A percentile compares a stretch with the other conserved stretches of the same genome.
These are phyloP conservation scores for Lophius piscatorius DNA, from an alignment of 2,113 vertebrate genomes.

Conservation along the genomic window DNA sequence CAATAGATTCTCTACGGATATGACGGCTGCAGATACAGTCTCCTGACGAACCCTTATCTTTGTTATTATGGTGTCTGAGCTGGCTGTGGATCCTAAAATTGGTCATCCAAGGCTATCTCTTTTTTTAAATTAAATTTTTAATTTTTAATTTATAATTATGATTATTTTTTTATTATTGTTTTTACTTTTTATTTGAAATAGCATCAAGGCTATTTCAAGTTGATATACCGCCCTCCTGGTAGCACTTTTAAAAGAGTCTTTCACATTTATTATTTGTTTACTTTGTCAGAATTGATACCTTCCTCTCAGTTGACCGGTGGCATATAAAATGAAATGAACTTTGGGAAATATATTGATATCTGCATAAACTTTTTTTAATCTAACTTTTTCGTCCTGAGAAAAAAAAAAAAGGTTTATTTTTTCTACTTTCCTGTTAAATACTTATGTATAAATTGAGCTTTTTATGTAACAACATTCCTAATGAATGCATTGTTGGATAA, in stretches of 20 bases:
- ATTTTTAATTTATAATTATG: too few relatives aligned
- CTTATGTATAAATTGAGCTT: neutral
- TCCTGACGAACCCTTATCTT: slow-evolving; percentile 52
- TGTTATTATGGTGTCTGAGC: slow-evolving; percentile 50
- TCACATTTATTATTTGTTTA: slow-evolving; percentile 55
- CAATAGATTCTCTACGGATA: slow-evolving; percentile 36
- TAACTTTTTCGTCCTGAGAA: neutral
- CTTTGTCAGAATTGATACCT: slow-evolving; percentile 27
- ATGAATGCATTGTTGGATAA: neutral
- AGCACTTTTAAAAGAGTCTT: slow-evolving; percentile 44
- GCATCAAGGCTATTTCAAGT: slow-evolving; percentile 37
- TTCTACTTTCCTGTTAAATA: neutral
- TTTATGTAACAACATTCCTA: neutral
- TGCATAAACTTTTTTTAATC: neutral
- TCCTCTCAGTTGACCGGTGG: slow-evolving; percentile 24
- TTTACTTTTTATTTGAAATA: too few relatives aligned
- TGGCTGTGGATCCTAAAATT: slow-evolving; percentile 56
- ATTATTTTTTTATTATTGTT: too few relatives aligned
- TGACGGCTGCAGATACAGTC: slow-evolving; percentile 25
- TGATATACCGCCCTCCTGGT: slow-evolving; percentile 42
- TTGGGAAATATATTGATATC: neutral
- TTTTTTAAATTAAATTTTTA: too few relatives aligned
- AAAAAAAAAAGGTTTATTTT: neutral
- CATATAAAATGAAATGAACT: slow-evolving; percentile 27
- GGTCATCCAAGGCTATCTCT: too few relatives aligned